Evolutionary conservation across 2,797 vertebrate genomes (phyloP), one percentile per base, ranked within the genome.

Genomic region (Mormyrus hasselquistii): DNA sequence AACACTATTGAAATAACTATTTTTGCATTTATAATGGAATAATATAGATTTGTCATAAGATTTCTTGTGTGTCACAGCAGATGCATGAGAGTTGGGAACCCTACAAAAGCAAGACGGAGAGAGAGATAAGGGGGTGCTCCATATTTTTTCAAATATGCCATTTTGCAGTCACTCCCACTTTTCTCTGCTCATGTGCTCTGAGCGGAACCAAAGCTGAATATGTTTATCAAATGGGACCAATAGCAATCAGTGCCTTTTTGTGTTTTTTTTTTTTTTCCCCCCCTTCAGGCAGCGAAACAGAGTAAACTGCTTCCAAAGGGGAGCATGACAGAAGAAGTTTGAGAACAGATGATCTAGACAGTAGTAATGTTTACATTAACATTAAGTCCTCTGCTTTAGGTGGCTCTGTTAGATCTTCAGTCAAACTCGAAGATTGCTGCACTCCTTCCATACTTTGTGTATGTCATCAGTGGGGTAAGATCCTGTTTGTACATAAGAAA

Each of bases 371-470:
- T 55, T 6, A 12, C 47, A 29, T 79, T 25, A 25, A 50, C 22
- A 85, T 65, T 49, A 6, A 2, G 5, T 8, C 47, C 16, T 59
- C 19, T 88, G 2, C 19, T 57, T 57, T 92, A 99, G 98, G 95
- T 97, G 5, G 98, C 98, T 86, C 96, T 99, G 83, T 94, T 98
- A 91, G 98, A 99, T 91, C 95, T 99, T 0, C 97, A 98, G 94
- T 98, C 96, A 8, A 99, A 98, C 93, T 96, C 98, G 25, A 99
- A 98, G 93, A 98, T 99, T 0, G 97, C 97, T 0, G 98, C 97
- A 0, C 95, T 99, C 9, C 93, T 99, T 44, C 98, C 98, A 0
- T 99, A 99, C 92, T 99, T 99, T n/a, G 98, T 99, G 16, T 98
- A 99, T 0, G 97, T 99, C 90, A 98, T 99, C 92, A 99, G 98